Evolutionary conservation across 1,140 invertebrate species (phyloP), one percentile per base, ranked within the genome.

Genomic region (Babylonia areolata): DNA sequence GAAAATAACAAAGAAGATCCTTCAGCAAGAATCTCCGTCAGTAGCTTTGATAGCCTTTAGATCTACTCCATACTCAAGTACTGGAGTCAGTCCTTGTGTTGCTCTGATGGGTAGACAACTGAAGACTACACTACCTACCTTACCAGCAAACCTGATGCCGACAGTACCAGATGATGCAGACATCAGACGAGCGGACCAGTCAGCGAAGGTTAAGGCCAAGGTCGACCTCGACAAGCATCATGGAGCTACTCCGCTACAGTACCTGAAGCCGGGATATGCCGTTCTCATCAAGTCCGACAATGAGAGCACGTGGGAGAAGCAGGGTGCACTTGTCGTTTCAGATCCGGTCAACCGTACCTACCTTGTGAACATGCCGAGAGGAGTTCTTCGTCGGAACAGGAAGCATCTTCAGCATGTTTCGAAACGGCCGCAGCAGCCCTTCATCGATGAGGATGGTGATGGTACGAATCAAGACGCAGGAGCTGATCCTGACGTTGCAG

Each of bases 1-100:
- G 6, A 85, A 89, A 51, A 87, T 87, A 6, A 87, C 89, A 5
- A 88, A 91, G 84, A 84, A n/a, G 20, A 40, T 91, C 20, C 58
- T 89, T 6, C 69, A 33, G 35, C 58, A 86, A 64, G 9, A 28
- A 20, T 46, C 58, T 0, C 71, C 40, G 20, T 17, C 46, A 2
- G 1, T 77, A 1, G 64, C 71, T 69, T 58, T 73, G 37, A n/a
- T 85, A 0, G 46, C 9, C 37, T 85, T 77, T 40, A 40, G 71
- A 51, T 31, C 40, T 17, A 85, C 64, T 12, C 71, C 83, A 39
- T 42, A 54, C 42, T 85, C 42, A 11, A 85, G 77, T 54, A 79
- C 77, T 0, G 84, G 73, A 0, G 54, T 79, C 33, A 51, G 54
- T 51, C 77, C 71, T 15, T 46, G 42, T 11, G 42, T 37, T 20